These are phyloP conservation scores for Ptychoptera contaminata DNA, from an alignment of 2,888 invertebrate species.

Conservation along the genomic window DNA sequence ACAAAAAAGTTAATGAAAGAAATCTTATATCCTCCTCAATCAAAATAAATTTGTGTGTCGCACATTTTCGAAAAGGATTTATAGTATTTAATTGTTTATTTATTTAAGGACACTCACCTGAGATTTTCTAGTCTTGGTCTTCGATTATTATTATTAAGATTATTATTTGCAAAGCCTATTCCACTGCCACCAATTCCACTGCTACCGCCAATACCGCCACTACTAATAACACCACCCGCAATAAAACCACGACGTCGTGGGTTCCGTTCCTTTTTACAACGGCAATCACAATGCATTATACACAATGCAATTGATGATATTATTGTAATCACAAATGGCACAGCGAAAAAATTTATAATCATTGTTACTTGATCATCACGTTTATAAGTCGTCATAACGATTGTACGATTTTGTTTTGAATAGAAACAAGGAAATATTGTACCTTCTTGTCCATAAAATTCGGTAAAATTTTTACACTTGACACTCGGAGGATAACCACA, in stretches of 20 bases:
- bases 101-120: slow-evolving; percentile 29
- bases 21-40: no score
- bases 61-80: no score
- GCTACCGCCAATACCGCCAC: neutral
- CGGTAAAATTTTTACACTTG: slow-evolving; percentile 62
- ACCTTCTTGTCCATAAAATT: slow-evolving; percentile 55
- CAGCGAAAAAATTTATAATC: slow-evolving; percentile 69
- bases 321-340: slow-evolving; percentile 69
- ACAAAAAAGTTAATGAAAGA: no score
- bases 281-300: slow-evolving; percentile 76
- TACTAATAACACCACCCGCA: no score
- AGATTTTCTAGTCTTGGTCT: slow-evolving; percentile 41
- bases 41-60: no score
- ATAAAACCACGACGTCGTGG: slow-evolving; percentile 38
- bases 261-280: slow-evolving; percentile 46
- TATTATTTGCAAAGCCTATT: slow-evolving; percentile 14
- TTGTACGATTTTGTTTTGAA: slow-evolving; percentile 66
- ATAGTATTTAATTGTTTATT: no score
- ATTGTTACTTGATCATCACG: slow-evolving; percentile 66
- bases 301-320: slow-evolving; percentile 73
- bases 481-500: slow-evolving; percentile 82
- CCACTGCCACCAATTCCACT: no score
- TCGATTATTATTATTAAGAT: slow-evolving; percentile 39
- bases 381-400: slow-evolving; percentile 72
- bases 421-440: slow-evolving; percentile 77